Evolutionary conservation across 2,888 invertebrate species (phyloP), one percentile per base, ranked within the genome.

Genomic region (Sarcophaga caerulescens): DNA sequence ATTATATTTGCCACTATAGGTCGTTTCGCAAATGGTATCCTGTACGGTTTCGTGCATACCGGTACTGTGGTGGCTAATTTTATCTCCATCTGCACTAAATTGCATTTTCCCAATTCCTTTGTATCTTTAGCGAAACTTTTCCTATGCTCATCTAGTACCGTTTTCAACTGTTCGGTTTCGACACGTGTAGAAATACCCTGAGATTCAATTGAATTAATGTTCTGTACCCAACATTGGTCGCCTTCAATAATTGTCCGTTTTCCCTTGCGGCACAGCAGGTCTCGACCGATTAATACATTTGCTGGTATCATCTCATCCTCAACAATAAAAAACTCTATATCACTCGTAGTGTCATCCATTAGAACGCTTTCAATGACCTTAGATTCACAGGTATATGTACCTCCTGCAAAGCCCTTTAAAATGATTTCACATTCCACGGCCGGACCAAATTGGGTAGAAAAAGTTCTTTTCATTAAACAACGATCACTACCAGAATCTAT

Each of bases 1-100:
- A 84, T 21, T 17, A 65, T 86, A 6, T 66, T 17, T 1, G 59
- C 47, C 11, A 85, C 83, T 12, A 75, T 83, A 12, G 44, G 63
- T 10, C 85, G 35, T 74, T 81, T 80, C 11, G 87, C 81, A 44
- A 83, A 85, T 17, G 85, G 73, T 10, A 84, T n/a, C 12, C 84
- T 75, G 35, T 84, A 87, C 6, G 82, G 84, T 52, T 85, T 88
- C 4, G 52, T 14, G 71, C 59, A 68, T 23, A 87, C 66, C 0
- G 79, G 78, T 8, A 60, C 62, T 5, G 73, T 45, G 5, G 81
- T 21, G 8, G 62, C 57, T 8, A 79, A 11, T 60, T 71, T 23
- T 8, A 84, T 87, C 23, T 81, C 23, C 81, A 85, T 82, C 44
- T 78, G 44, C 0, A 69, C 60, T 8, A 82, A 62, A n/a, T 21